phyloP scores from a whole-genome alignment of 2,888 invertebrate species.

The Anoncus sp. region DNA sequence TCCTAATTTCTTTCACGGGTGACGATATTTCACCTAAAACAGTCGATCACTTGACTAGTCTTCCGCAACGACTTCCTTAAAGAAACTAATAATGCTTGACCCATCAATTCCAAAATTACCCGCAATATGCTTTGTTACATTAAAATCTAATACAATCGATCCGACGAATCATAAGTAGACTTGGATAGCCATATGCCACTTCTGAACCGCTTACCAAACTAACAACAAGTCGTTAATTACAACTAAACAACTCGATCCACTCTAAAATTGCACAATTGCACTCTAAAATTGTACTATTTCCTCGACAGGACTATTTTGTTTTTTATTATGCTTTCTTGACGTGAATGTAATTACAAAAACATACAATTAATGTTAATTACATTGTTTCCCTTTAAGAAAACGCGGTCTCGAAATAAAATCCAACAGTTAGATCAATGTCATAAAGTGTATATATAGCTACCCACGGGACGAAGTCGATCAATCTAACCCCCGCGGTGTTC shows the following conservation, averaged over 20 bases:
- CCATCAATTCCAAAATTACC: not conserved
- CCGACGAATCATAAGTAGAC: not conserved
- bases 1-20: no score
- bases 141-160: not conserved
- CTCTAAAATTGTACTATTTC: not conserved
- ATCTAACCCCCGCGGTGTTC: conserved; percentile 68
- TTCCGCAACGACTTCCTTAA: no score
- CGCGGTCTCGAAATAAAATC: not conserved
- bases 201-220: not conserved
- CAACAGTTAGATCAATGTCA: not conserved
- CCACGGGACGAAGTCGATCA: conserved; percentile 65
- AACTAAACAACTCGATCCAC: not conserved
- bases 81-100: no score
- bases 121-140: not conserved
- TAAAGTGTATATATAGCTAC: not conserved
- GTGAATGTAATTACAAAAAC: conserved; percentile 52
- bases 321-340: not conserved
- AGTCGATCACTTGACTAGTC: no score
- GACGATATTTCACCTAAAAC: no score
- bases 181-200: not conserved
- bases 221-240: not conserved
- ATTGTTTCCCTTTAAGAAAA: not conserved
- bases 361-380: not conserved
- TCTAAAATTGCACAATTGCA: not conserved
- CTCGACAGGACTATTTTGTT: not conserved